Base-by-base conservation (phyloP, 2,113 vertebrate species). In the Pterocles orientalis region DNA sequence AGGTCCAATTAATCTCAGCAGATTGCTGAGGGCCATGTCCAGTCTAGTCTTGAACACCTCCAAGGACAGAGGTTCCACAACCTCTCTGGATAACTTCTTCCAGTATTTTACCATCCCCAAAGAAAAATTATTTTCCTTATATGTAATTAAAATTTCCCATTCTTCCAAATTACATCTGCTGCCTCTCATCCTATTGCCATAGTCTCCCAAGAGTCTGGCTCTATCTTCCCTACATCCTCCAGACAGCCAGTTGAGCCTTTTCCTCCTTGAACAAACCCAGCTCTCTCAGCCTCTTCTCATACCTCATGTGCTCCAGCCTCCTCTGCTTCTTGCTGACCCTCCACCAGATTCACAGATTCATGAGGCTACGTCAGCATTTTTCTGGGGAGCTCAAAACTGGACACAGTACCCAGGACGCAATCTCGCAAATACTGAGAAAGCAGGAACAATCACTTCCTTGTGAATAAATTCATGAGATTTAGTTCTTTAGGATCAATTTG, bases 1-100 rank as follows among this genome's bases (percentile, higher is more conserved):
- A 91, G 61, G 24, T 2, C 41, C 41, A 14, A 41, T 41, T 41
- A 41, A 41, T 12, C 41, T 41, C 41, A 82, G 48, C 16, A 91
- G 61, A 21, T 2, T 68, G 26, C 31, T 1, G 3, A 61, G 10
- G 16, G 25, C 29, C 33, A 34, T 0, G 0, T 69, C 31, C 31
- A 82, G 12, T 18, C 61, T 17, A 39, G 5, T 23, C 62, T n/a
- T 29, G 21, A 84, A 78, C 15, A 53, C 9, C 20, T 87, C 19
- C 16, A 64, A 9, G 43, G 29, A 76, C 9, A 20, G 19, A 75
- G 8, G 43, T 47, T 19, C 21, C 39, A 71, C 31, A 48, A 11
- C 3, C 15, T 76, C 43, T 34, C 31, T 21, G 18, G 18, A 34
- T 7, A 87, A 68, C 14, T 71, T 47, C 28, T 60, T 54, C 5